Base-by-base conservation (phyloP, 2,797 vertebrate genomes). In the Hypotaenidia philippensis region DNA sequence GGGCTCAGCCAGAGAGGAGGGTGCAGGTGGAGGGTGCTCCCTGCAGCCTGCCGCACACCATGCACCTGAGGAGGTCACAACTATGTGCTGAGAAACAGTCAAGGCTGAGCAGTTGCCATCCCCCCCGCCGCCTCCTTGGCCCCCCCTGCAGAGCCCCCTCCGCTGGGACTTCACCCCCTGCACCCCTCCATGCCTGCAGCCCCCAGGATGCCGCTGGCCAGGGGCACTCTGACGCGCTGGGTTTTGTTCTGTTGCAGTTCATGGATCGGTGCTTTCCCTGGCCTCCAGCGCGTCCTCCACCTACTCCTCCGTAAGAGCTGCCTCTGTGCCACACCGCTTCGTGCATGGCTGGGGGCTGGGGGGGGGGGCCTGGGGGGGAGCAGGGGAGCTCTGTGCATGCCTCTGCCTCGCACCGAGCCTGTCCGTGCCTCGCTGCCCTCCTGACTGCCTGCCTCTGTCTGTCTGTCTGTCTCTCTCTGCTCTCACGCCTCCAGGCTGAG, bases 231-330 rank as follows among this genome's bases (percentile, higher is more conserved):
- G 74, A 90, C 75, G 44, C 2, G 6, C 70, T 0, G 44, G 52
- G 34, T 92, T 83, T 76, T 89, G 32, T 91, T 97, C 93, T 97
- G 93, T 98, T 98, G 85, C 98, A 99, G 99, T 99, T 97, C 99
- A 99, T 3, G 99, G 99, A 91, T 99, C 99, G 1, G 99, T 99
- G 32, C 98, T 99, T 92, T 99, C 99, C 50, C 96, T 99, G 98
- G 99, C 99, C n/a, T 99, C 99, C 89, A 99, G 99, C 11, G 99
- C 99, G 2, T 99, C 99, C 5, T 99, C 99, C 47, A 99, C 94
- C 53, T 99, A 99, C 97, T 99, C 99, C 84, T 99, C 99, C 93
- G 99, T 99, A 98, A 99, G 99, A 98, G 81, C 96, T 23, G 2
- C 72, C 63, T 57, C 55, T 0, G 14, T 13, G 90, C 95, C 92